Base-by-base conservation (phyloP, 2,113 vertebrate genomes). In the Cyanoramphus novaezelandiae region DNA sequence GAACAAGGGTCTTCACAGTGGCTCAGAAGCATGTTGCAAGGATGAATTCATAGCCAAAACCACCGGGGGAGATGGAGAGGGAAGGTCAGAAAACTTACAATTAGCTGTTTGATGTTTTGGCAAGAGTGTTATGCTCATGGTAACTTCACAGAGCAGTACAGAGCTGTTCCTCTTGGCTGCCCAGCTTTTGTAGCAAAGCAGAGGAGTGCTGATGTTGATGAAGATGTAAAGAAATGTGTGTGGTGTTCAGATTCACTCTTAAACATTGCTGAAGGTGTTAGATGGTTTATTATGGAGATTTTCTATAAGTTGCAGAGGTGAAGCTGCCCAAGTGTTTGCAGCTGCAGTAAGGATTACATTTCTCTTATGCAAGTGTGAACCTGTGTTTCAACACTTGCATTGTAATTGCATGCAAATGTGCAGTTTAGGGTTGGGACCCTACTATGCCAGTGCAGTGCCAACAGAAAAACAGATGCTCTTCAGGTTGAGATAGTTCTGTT, bases 31-130 rank as follows among this genome's bases (percentile, higher is more conserved):
- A 0, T 62, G 62, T 82, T 84, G 69, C 49, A 63, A 74, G 78
- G 46, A 27, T 86, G 82, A 80, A 87, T 87, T 95, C 64, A 53
- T 88, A 91, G 92, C 88, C 87, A 94, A 96, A 96, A 81, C 82
- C 86, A 79, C 69, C 77, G n/a, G n/a, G 27, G 62, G 92, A 76
- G 77, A 63, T 14, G 33, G n/a, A 81, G 85, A 94, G 79, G 83
- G 74, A 86, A 94, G 67, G 83, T 77, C 86, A 88, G 46, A 92
- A 85, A 92, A 75, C 75, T 87, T 33, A 2, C 69, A 77, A 78
- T 94, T 29, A 86, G 68, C 37, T 97, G 63, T 47, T 67, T 82
- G 75, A 65, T 76, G 65, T 70, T 74, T 63, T 91, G 87, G 68
- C 65, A 67, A n/a, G 87, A 79, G 37, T 11, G 21, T 71, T 92